Evolutionary conservation across 2,888 invertebrate species (phyloP).

Genomic region (Zygothrica quintamaculata): DNA sequence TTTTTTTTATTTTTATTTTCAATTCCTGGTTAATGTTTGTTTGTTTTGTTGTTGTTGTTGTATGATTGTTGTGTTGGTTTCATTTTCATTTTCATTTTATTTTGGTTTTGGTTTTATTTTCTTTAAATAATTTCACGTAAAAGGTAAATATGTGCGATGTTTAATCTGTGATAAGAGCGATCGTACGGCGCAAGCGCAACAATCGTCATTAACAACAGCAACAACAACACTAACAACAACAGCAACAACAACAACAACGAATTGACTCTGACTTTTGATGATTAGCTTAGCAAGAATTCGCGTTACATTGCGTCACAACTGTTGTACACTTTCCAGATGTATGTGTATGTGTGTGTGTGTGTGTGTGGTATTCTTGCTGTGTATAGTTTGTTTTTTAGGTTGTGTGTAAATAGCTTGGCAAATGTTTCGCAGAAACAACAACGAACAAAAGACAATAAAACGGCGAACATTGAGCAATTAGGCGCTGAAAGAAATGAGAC

Average conservation of each 20-base stretch:
- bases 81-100: slow-evolving; percentile 40
- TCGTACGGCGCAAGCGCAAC: slow-evolving; percentile 65
- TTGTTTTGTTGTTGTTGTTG: slow-evolving; percentile 47
- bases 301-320: slow-evolving; percentile 62
- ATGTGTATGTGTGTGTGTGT: slow-evolving; percentile 19
- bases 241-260: slow-evolving; percentile 31
- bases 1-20: slow-evolving; percentile 41
- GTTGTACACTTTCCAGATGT: slow-evolving; percentile 24
- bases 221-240: slow-evolving; percentile 12
- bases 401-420: slow-evolving; percentile 66
- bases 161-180: slow-evolving; percentile 67
- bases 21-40: slow-evolving; percentile 76
- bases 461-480: slow-evolving; percentile 66
- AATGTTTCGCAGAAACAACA: slow-evolving; percentile 56
- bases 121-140: slow-evolving; percentile 77
- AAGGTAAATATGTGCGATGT: slow-evolving; percentile 70
- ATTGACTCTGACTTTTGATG: slow-evolving; percentile 68
- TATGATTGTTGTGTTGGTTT: slow-evolving; percentile 38
- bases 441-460: slow-evolving; percentile 72
- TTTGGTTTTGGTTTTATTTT: slow-evolving; percentile 58
- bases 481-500: slow-evolving; percentile 53
- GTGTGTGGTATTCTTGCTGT: slow-evolving; percentile 37
- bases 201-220: slow-evolving; percentile 42
- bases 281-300: slow-evolving; percentile 80
- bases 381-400: slow-evolving; percentile 34